Conservation (phyloP, 2,888 invertebrate species). For the Apotomis turbidana region DNA sequence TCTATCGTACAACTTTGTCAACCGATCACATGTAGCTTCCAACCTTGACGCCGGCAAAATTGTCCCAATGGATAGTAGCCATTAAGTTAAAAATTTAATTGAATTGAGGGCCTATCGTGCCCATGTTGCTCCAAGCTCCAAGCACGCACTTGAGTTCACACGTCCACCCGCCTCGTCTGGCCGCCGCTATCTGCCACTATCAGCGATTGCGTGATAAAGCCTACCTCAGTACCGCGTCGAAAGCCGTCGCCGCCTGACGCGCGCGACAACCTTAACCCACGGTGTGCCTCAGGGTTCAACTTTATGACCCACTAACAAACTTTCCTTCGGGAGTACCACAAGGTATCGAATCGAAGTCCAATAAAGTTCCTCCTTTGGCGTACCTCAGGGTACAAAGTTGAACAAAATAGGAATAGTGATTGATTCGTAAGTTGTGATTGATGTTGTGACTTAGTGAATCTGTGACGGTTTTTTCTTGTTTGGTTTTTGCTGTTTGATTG, state of each 20-base stretch:
- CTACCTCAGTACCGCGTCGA: slow-evolving; percentile 31
- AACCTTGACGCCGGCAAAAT: no score
- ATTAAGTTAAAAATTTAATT: no score
- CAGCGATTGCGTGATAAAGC: slow-evolving; percentile 23
- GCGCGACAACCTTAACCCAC: background rate
- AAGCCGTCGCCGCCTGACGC: slow-evolving; percentile 25
- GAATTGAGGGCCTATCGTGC: no score
- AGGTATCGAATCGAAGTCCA: no score
- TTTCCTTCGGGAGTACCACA: no score
- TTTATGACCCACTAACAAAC: no score
- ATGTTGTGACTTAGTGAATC: slow-evolving; percentile 19
- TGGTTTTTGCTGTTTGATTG: no score
- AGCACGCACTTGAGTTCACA: background rate
- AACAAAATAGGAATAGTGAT: background rate
- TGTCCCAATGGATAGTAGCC: no score
- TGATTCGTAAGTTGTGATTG: slow-evolving; percentile 19
- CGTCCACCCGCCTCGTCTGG: slow-evolving; percentile 5
- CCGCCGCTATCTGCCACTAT: slow-evolving; percentile 32
- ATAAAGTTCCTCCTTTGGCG: no score
- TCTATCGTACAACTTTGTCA: no score
- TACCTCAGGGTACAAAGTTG: background rate
- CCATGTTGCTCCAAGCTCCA: no score
- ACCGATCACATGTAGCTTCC: no score
- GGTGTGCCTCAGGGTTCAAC: background rate
- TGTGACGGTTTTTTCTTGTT: slow-evolving; percentile 1